Evolutionary conservation across 2,888 invertebrate genomes (phyloP), one percentile per base, ranked within the genome.

Genomic region (Lacanobia oleracea): DNA sequence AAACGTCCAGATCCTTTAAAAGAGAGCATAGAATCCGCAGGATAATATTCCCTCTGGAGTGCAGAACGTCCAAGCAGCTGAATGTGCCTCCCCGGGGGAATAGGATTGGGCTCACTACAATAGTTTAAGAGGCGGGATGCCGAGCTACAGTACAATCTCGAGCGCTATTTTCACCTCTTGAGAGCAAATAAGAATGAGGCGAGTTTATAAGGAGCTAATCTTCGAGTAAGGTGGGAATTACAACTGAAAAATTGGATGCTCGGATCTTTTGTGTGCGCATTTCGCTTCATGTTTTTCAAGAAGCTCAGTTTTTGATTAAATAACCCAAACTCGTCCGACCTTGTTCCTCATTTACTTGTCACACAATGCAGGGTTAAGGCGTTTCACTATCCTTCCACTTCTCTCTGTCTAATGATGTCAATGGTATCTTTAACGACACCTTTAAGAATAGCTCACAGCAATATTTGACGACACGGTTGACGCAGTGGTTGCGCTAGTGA

Each of bases 41-140:
- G 23, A 79, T 67, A 74, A 74, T 75, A 83, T 81, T 66, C 75
- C 68, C 68, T n/a, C 14, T 43, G 54, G 50, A 69, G 56, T 21
- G 53, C 56, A 40, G 57, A 70, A 57, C 54, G 51, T 68, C 81
- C 59, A 64, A 60, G 56, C 40, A 66, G 43, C 69, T 63, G 62
- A 80, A 83, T 80, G 60, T 45, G 50, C 54, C n/a, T 14, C 23
- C 80, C 48, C 56, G 51, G 6, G 65, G 62, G 79, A 67, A 69
- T 54, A 40, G 68, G 60, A 74, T 83, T 80, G 68, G 79, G 56
- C 68, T 79, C 62, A 63, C 79, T 82, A 64, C 80, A 82, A 79
- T 80, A 69, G 59, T 68, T 79, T 74, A 72, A 64, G 68, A 73
- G 65, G 43, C 66, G 62, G 43, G 63, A 56, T 82, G 45, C 60